Evolutionary conservation across 2,113 vertebrate species (phyloP), one percentile per base, ranked within the genome.

Genomic region (Triplophysa rosa): DNA sequence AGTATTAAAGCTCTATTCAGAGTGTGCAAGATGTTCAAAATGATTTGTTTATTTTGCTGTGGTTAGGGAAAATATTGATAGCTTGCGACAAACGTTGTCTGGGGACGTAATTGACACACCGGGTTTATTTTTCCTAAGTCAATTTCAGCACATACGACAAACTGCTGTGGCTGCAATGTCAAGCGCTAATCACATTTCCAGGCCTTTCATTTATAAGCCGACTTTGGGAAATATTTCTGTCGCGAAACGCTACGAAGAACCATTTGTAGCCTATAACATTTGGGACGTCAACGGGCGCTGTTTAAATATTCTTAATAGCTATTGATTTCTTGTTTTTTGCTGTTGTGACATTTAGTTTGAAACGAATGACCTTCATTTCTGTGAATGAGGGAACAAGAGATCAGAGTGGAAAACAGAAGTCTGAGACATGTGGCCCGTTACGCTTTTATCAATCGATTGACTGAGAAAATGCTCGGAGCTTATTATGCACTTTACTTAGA

Each of bases 341-440:
- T 14, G 0, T 65, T 74, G 82, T 24, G 61, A 72, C 65, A 76
- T 9, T 29, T 79, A 59, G 3, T n/a, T 24, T 77, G 81, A 86
- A 86, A 89, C 13, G 62, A 62, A 86, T 14, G 74, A 81, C 82
- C 84, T 88, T 84, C 52, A 61, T 81, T 80, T 70, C 47, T 81
- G 58, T 45, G 16, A 54, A 58, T 61, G 66, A 65, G 24, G 23
- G 26, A 64, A 42, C 17, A 63, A 67, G 45, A 10, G 47, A 80
- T 47, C 5, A 59, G 45, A 19, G 23, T 19, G 42, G 45, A 29
- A 49, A 69, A 56, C 40, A 17, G 19, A 10, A 70, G 72, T 63
- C 74, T 77, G 61, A 69, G 73, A 81, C 75, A 73, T 49, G 47
- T 67, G 62, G 79, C 56, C 62, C 67, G 17, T 76, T 33, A 42